Evolutionary conservation across 2,113 vertebrate genomes (phyloP).

Genomic region (Eubucco bourcierii): DNA sequence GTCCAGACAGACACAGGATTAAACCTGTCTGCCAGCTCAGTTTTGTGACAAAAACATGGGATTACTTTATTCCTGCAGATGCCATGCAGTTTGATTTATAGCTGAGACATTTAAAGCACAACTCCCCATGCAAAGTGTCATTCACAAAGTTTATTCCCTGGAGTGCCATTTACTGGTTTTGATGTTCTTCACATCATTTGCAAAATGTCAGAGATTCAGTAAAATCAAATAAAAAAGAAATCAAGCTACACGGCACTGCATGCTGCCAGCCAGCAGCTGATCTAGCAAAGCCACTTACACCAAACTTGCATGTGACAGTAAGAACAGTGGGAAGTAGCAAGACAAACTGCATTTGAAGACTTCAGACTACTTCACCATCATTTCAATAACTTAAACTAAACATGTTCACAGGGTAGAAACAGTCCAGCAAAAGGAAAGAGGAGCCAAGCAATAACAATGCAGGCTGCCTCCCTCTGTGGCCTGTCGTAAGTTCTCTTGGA

Average conservation of each 20-base stretch:
- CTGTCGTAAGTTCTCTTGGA: neutral
- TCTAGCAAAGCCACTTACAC: neutral
- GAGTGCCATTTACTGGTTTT: neutral
- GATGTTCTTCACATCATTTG: neutral
- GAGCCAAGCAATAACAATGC: neutral
- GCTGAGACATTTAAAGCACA: neutral
- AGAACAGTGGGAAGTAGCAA: neutral
- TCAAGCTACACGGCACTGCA: neutral
- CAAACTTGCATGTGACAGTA: neutral
- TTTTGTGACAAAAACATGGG: conserved; percentile 19
- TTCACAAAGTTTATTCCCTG: conserved; percentile 20
- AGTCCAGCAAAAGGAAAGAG: neutral
- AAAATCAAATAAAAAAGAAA: neutral
- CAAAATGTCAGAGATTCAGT: neutral
- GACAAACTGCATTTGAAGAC: neutral
- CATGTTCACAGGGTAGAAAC: neutral
- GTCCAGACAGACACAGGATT: conserved; percentile 12
- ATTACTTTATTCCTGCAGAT: conserved; percentile 26
- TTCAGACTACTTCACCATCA: neutral
- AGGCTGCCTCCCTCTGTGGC: neutral
- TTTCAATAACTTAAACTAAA: neutral
- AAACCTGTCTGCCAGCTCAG: conserved; percentile 36
- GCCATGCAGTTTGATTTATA: conserved; percentile 17
- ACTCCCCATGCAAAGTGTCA: neutral
- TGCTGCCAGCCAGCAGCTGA: neutral